phyloP scores from a whole-genome alignment of 2,888 invertebrate species.

The Aelia acuminata region DNA sequence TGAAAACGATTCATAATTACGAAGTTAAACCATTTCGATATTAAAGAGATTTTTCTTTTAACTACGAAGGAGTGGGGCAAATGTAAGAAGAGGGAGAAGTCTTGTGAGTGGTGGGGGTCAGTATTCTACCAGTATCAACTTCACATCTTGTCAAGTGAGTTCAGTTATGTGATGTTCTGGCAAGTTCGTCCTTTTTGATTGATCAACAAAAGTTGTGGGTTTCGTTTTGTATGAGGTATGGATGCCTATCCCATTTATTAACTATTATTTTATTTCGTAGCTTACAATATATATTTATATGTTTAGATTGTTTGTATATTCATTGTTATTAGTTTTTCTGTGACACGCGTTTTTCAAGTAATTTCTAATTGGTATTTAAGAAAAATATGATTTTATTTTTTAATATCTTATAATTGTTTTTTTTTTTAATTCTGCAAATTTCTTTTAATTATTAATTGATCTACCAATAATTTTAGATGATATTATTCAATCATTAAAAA shows the following conservation, averaged over 20 bases:
- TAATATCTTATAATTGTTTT: neutral
- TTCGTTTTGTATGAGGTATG: neutral
- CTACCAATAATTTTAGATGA: neutral
- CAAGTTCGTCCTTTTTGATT: constrained; percentile 11
- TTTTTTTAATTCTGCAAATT: neutral
- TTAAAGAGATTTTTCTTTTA: neutral
- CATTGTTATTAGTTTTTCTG: neutral
- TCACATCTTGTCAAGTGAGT: neutral
- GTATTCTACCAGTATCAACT: constrained; percentile 13
- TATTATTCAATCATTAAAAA: neutral
- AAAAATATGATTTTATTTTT: neutral
- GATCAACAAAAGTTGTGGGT: neutral
- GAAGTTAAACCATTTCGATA: neutral
- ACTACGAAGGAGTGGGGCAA: neutral
- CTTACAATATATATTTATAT: neutral
- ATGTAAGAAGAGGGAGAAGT: constrained; percentile 16
- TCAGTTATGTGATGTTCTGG: neutral
- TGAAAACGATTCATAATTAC: neutral
- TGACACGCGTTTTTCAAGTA: neutral
- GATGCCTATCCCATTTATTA: neutral
- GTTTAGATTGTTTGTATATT: neutral
- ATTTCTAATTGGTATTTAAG: no score
- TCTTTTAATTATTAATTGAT: neutral
- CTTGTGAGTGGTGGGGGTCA: neutral
- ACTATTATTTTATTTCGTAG: neutral